Conservation (phyloP, 1,140 invertebrate genomes). For the Lanistes nyassanus region DNA sequence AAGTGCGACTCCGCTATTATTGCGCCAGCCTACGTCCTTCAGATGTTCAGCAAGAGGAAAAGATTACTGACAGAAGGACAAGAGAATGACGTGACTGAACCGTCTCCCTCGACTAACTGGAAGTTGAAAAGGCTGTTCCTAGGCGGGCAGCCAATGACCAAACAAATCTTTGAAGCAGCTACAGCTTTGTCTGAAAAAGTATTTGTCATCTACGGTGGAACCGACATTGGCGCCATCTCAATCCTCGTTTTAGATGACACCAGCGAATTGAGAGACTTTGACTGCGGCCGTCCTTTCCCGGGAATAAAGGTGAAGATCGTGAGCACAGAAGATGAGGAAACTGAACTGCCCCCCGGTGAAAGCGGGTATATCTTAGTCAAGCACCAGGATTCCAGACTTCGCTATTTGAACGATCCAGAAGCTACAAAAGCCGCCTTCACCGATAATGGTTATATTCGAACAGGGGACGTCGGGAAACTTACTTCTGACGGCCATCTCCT, state of each 20-base stretch:
- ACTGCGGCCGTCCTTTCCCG: background rate
- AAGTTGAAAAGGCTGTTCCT: background rate
- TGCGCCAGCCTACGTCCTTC: background rate
- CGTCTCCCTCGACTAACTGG: background rate
- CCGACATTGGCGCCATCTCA: background rate
- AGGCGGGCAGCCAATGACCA: background rate
- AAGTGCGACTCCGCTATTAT: background rate
- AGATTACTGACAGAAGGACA: background rate
- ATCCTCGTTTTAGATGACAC: background rate
- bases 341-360: background rate
- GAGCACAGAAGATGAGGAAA: background rate
- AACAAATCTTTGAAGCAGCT: background rate
- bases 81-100: background rate
- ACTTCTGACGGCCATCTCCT: slow-evolving; percentile 10
- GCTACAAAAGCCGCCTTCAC: slow-evolving; percentile 19
- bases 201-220: background rate
- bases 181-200: background rate
- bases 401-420: background rate
- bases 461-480: slow-evolving; percentile 15
- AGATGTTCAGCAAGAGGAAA: background rate
- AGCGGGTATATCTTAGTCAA: slow-evolving; percentile 4
- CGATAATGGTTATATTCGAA: slow-evolving; percentile 8
- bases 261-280: background rate
- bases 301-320: slow-evolving; percentile 10
- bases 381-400: background rate